These are phyloP conservation scores for Micromussa lordhowensis DNA, from an alignment of 92 coral and sea anemone species.

Conservation along the genomic window DNA sequence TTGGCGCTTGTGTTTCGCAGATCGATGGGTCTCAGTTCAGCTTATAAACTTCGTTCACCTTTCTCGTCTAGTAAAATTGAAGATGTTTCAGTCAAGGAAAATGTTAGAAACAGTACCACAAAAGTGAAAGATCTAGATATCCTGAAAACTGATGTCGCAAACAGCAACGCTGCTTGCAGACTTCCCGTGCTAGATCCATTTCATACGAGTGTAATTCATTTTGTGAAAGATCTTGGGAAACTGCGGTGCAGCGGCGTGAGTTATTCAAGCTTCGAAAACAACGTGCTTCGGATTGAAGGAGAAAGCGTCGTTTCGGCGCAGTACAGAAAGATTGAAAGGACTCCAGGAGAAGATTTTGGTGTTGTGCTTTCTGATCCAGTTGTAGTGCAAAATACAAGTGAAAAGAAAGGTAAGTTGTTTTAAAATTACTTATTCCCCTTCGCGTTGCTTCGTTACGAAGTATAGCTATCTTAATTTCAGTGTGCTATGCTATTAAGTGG, in stretches of 20 bases:
- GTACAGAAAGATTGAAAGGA: constrained; percentile 29
- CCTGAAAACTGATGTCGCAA: background rate
- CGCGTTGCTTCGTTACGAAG: too few relatives aligned
- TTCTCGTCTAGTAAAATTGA: too few relatives aligned
- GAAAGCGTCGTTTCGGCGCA: constrained; percentile 26
- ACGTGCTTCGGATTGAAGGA: constrained; percentile 34
- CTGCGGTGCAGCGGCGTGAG: constrained; percentile 23
- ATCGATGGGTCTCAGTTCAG: background rate
- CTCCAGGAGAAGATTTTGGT: constrained; percentile 16
- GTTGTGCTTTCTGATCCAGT: constrained; percentile 12
- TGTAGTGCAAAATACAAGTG: background rate
- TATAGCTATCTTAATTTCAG: too few relatives aligned
- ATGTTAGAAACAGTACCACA: too few relatives aligned
- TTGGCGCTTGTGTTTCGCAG: background rate
- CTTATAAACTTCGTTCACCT: background rate
- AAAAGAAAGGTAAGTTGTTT: background rate
- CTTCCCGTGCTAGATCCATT: constrained; percentile 31
- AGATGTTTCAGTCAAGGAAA: too few relatives aligned
- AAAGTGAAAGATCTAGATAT: background rate
- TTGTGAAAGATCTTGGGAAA: constrained; percentile 16
- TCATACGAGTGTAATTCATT: constrained; percentile 19
- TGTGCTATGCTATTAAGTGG: too few relatives aligned
- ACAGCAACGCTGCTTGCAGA: constrained; percentile 23
- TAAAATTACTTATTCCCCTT: too few relatives aligned
- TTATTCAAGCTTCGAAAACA: constrained; percentile 26